Evolutionary conservation across 2,888 invertebrate genomes (phyloP), one percentile per base, ranked within the genome.

Genomic region (Odontocolon sp.): DNA sequence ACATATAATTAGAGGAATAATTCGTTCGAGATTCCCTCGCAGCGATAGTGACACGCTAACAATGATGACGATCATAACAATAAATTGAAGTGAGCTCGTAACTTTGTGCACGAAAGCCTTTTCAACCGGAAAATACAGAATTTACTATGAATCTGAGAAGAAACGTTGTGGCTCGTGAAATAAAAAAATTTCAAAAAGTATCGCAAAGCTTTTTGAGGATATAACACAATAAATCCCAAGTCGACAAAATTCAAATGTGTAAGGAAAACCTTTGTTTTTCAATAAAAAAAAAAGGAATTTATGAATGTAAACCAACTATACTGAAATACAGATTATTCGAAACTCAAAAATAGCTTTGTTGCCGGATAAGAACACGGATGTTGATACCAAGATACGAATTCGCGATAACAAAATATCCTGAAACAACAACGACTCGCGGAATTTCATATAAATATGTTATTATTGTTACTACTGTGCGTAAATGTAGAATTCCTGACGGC

Each of bases 1-100:
- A 26, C 26, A 40, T 38, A 5, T 21, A 3, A 21, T 42, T 18
- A 21, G 3, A 8, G 28, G 59, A 47, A 63, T 42, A 63, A 57
- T 56, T 33, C 56, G 6, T 21, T 36, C 8, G 40, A 74, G 63
- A 68, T 66, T 63, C 11, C n/a, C 1, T 31, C 14, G n/a, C 4
- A 11, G 5, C 16, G 57, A 69, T 69, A 50, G 36, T 40, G 18
- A 14, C 18, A 31, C 21, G 16, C 4, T 68, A 45, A 40, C 33
- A 23, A 56, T 28, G 16, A 68, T 47, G 28, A 63, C 18, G 68
- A 72, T 56, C 18, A n/a, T 21, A 26, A 57, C n/a, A 18, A 66
- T 68, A 40, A 18, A 45, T 14, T 21, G 11, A 26, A 26, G 28
- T n/a, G 40, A 50, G 36, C 72, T 66, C 66, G 57, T 59, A 59